Evolutionary conservation across 2,113 vertebrate genomes (phyloP), one percentile per base, ranked within the genome.

Genomic region (Phoxinus phoxinus): DNA sequence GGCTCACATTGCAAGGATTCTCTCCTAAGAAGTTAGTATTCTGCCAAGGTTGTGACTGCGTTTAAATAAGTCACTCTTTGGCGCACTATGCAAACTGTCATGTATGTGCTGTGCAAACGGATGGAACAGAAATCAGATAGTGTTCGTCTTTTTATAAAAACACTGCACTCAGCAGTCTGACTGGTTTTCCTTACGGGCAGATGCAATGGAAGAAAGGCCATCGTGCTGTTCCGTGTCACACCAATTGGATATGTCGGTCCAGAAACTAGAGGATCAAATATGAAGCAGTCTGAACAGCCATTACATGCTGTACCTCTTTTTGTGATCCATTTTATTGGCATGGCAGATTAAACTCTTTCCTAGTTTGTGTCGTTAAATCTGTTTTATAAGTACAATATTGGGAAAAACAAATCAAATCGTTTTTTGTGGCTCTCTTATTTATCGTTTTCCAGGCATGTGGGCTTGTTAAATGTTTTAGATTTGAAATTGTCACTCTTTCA

Each of bases 91-190:
- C 44, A 56, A 61, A 30, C 15, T 2, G 74, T 25, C 41, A 27
- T 32, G 44, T 53, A 32, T 46, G 35, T 32, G 12, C 32, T 67
- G 59, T 82, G 11, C 1, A 69, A 69, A 69, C 1, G 67, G 61
- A 56, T 79, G 41, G 30, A 81, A 48, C 61, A 69, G 88, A 82
- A 75, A 72, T 69, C 56, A 78, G 86, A 89, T 85, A 86, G 78
- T 32, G 37, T 88, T 87, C 80, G 86, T 89, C 94, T 94, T 94
- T 94, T 94, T 93, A 92, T 94, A 94, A 94, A 93, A 91, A 56
- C 46, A 83, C 92, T 84, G 90, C 84, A 87, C 80, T 82, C 89
- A 92, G 93, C 92, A 91, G 78, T 87, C 65, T 83, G 56, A 87
- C 67, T 10, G 53, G 90, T 89, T 89, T 90, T 87, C 27, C 84